Evolutionary conservation across 2,113 vertebrate species (phyloP).

Genomic region (Tiliqua scincoides): DNA sequence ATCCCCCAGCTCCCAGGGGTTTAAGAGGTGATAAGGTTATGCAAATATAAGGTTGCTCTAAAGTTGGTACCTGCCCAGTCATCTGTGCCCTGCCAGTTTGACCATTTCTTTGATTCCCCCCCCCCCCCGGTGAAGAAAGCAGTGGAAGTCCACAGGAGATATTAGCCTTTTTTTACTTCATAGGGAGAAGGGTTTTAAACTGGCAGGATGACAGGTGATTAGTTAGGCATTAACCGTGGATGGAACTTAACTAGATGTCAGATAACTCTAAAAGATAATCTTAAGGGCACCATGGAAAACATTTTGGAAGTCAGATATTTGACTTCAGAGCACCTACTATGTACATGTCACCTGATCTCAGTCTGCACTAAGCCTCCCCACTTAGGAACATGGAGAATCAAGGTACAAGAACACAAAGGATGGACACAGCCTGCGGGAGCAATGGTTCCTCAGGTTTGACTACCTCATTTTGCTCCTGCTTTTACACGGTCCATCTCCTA

Average conservation of each 20-base stretch:
- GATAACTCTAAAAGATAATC: neutral
- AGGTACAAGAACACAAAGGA: neutral
- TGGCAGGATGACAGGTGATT: neutral
- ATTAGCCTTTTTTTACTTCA: neutral
- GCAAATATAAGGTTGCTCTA: too few species aligned
- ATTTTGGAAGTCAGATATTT: neutral
- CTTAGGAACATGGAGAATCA: neutral
- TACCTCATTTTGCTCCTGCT: neutral
- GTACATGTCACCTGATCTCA: neutral
- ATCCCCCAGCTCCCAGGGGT: too few species aligned
- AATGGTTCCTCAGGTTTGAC: neutral
- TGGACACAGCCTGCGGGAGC: neutral
- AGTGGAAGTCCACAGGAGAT: too few species aligned
- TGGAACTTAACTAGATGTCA: neutral
- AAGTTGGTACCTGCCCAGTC: too few species aligned
- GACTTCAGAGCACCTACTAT: neutral
- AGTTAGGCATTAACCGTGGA: neutral
- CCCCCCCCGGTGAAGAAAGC: too few species aligned
- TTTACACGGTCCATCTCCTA: neutral
- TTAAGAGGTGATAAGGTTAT: too few species aligned
- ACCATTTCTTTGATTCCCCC: too few species aligned
- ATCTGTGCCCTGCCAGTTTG: too few species aligned
- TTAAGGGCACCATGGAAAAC: neutral
- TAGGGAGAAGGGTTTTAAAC: neutral
- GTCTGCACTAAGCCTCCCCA: too few species aligned